Evolutionary conservation across 53 echinoderm and acorn worm species (phyloP), one percentile per base, ranked within the genome.

Genomic region (Henricia sp.): DNA sequence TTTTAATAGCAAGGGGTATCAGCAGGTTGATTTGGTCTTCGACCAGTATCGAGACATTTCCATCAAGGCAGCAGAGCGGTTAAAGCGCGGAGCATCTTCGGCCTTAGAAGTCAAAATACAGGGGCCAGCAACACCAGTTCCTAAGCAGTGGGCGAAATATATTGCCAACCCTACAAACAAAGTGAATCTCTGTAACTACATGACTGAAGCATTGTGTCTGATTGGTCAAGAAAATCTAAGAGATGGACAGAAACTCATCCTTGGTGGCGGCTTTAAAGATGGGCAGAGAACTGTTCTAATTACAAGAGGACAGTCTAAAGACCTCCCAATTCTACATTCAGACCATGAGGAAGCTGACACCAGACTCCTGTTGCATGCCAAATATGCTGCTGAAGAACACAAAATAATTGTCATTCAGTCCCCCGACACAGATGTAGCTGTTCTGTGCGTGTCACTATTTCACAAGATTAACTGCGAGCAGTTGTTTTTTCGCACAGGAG

Each of bases 301-400:
- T 38, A n/a, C n/a, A n/a, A n/a, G n/a, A n/a, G n/a, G n/a, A n/a
- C n/a, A n/a, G n/a, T n/a, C n/a, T n/a, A n/a, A 40, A 36, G 56
- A 37, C 41, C 41, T 72, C 11, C 10, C 29, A 16, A 44, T 57
- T 4, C 34, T 85, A 26, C 4, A 38, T 3, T 41, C 29, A 42
- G 24, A 10, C 39, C 85, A 87, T 25, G 94, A 94, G 70, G 94
- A 94, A 53, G 94, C 94, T 21, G 91, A 94, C 28, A 94, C 91
- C 28, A 20, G 66, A n/a, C 70, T 90, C 77, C 17, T 84, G 46
- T 51, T 90, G 25, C 90, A 90, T 86, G 90, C 90, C 14, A 59
- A 85, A 28, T 70, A 75, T 50, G 60, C 65, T 23, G 33, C 60
- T n/a, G 26, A 88, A 28, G 41, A 19, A n/a, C 41, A 72, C 50